A percentile compares a stretch with the other conserved stretches of the same genome.
Evolutionary conservation across 1,140 invertebrate species (phyloP).

Genomic region (Camponotus pennsylvanicus): DNA sequence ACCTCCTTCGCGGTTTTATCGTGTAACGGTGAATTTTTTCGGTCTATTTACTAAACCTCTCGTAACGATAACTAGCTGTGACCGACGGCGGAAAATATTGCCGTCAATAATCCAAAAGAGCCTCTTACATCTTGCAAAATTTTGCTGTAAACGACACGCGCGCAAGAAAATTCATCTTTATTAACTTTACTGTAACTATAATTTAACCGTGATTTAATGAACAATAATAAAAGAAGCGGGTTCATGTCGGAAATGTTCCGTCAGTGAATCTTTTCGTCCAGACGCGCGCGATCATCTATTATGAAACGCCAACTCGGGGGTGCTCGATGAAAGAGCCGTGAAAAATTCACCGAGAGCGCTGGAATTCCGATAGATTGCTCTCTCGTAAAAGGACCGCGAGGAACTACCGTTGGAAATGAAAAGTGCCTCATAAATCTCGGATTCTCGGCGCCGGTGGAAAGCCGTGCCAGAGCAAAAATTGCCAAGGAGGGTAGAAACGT

Average conservation of each 20-base stretch:
- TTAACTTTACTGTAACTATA: neutral
- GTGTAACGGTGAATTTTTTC: conserved; percentile 62
- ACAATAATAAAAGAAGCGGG: neutral
- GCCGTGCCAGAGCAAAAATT: neutral
- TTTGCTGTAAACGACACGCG: neutral
- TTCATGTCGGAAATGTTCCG: neutral
- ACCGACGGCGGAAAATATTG: conserved; percentile 15
- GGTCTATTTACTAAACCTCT: conserved; percentile 55
- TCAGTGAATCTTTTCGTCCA: neutral
- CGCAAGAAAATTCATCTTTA: neutral
- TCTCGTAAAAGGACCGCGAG: neutral
- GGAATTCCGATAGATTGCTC: conserved; percentile 28
- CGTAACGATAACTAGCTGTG: conserved; percentile 8
- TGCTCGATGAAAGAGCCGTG: conserved; percentile 4
- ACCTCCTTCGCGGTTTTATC: conserved; percentile 30
- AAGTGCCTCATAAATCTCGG: conserved; percentile 49
- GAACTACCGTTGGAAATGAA: neutral
- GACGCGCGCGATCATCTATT: neutral
- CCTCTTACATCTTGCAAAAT: neutral
- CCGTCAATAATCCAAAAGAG: neutral
- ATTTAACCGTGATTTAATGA: neutral
- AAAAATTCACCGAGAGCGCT: conserved; percentile 19
- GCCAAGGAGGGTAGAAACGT: conserved; percentile 31
- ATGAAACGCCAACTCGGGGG: neutral
- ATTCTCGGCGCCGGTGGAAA: conserved; percentile 3